Conservation (phyloP, 2,888 invertebrate genomes). For the Pseudolycoriella hygida region DNA sequence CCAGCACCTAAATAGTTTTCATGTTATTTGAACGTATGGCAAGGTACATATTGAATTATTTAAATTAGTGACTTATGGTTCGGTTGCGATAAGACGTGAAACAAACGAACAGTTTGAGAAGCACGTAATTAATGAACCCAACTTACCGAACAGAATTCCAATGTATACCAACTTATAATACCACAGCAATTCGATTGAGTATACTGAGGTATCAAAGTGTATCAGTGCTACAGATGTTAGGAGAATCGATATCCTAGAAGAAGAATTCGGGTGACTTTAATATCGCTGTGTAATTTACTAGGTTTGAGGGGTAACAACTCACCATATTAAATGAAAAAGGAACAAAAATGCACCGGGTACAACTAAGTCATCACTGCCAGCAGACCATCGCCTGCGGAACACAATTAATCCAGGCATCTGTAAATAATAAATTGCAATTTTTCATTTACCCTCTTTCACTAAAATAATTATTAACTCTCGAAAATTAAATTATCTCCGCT, state of each 20-base stretch:
- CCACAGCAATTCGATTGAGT: constrained; percentile 27
- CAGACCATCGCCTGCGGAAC: constrained; percentile 71
- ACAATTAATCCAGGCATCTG: constrained; percentile 73
- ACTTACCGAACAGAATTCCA: constrained; percentile 27
- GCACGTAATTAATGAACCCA: constrained; percentile 3
- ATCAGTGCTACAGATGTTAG: constrained; percentile 23
- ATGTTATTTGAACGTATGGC: no score
- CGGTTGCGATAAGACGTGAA: background rate
- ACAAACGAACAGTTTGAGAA: background rate
- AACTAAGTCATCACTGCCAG: constrained; percentile 75
- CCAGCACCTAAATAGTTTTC: no score
- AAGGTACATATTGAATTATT: background rate
- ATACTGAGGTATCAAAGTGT: constrained; percentile 23
- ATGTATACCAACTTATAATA: constrained; percentile 29
- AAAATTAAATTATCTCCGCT: no score
- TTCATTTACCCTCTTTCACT: no score
- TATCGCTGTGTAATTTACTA: background rate
- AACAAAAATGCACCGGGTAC: constrained; percentile 65
- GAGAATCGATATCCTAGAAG: constrained; percentile 25
- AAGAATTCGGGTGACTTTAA: constrained; percentile 4
- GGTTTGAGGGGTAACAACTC: constrained; percentile 22
- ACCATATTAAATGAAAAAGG: constrained; percentile 62
- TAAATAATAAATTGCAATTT: no score
- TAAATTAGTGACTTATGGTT: background rate
- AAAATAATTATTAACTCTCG: no score